Evolutionary conservation across 2,888 invertebrate species (phyloP).

Genomic region (Drosophila rellima): DNA sequence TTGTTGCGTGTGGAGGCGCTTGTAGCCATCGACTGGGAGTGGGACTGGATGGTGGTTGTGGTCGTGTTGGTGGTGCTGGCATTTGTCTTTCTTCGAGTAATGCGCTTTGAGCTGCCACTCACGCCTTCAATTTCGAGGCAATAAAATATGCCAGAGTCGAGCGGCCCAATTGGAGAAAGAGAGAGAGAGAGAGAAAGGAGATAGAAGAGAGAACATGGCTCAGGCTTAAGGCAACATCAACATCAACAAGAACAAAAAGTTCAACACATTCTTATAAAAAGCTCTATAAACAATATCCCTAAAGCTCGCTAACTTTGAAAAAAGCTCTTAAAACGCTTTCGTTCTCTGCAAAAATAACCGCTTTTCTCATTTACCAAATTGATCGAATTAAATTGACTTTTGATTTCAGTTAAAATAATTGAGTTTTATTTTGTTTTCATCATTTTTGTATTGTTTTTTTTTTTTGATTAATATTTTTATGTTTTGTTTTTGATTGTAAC

Average conservation of each 20-base stretch:
- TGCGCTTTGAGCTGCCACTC: constrained; percentile 53
- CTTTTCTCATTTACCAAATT: not conserved
- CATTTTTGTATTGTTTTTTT: constrained; percentile 13
- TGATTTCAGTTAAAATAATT: constrained; percentile 26
- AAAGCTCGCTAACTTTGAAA: constrained; percentile 40
- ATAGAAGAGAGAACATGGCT: constrained; percentile 57
- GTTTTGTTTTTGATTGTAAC: constrained; percentile 30
- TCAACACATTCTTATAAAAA: constrained; percentile 17
- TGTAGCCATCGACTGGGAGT: constrained; percentile 34
- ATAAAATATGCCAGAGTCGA: constrained; percentile 20
- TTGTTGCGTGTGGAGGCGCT: constrained; percentile 49
- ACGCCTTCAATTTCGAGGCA: constrained; percentile 30
- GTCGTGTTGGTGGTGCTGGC: constrained; percentile 17
- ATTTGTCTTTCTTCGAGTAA: constrained; percentile 60
- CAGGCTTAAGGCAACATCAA: constrained; percentile 47
- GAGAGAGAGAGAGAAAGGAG: constrained; percentile 30
- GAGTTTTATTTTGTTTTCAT: constrained; percentile 17
- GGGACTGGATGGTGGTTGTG: constrained; percentile 27
- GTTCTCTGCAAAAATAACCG: not conserved
- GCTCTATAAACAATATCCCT: not conserved
- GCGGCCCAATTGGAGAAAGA: constrained; percentile 31
- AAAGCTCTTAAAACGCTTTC: constrained; percentile 58
- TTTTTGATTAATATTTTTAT: not conserved
- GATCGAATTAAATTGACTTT: constrained; percentile 33
- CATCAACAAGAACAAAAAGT: constrained; percentile 32